A percentile compares a stretch with the other conserved stretches of the same genome.
Evolutionary conservation across 2,113 vertebrate species (phyloP).

Genomic region (Sturnira hondurensis): DNA sequence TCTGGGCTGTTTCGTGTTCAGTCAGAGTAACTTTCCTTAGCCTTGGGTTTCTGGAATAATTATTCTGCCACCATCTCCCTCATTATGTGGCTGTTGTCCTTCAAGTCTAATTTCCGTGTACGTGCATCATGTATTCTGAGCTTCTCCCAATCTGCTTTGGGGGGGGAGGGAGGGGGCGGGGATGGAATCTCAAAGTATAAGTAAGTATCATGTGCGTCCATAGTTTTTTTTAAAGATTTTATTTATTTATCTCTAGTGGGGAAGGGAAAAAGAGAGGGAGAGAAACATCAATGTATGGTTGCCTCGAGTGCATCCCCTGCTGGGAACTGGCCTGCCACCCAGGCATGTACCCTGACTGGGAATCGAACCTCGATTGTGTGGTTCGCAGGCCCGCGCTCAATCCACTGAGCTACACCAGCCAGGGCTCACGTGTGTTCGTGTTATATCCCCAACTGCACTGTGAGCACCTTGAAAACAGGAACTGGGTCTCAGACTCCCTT

Average conservation of each 20-base stretch:
- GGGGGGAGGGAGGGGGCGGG: background rate
- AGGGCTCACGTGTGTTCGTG: background rate
- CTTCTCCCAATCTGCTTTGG: background rate
- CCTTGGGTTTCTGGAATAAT: slow-evolving; percentile 42
- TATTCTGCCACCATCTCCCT: slow-evolving; percentile 10
- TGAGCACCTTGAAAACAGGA: background rate
- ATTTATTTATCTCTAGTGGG: too few relatives aligned
- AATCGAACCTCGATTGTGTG: too few relatives aligned
- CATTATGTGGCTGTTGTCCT: slow-evolving; percentile 32
- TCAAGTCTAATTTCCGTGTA: background rate
- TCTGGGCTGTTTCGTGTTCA: slow-evolving; percentile 5
- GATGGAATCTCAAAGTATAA: background rate
- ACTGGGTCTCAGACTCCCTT: background rate
- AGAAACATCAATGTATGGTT: too few relatives aligned
- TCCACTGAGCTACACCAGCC: too few relatives aligned
- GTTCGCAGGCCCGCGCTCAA: too few relatives aligned
- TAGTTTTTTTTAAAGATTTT: too few relatives aligned
- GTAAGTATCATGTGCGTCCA: background rate
- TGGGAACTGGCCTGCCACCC: too few relatives aligned
- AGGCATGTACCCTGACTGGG: too few relatives aligned
- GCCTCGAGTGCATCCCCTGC: too few relatives aligned
- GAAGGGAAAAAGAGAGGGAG: too few relatives aligned
- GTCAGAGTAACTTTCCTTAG: background rate
- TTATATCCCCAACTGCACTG: background rate
- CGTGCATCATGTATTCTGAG: slow-evolving; percentile 10